Base-by-base conservation (phyloP, 2,888 invertebrate genomes). In the Eretmocerus hayati region DNA sequence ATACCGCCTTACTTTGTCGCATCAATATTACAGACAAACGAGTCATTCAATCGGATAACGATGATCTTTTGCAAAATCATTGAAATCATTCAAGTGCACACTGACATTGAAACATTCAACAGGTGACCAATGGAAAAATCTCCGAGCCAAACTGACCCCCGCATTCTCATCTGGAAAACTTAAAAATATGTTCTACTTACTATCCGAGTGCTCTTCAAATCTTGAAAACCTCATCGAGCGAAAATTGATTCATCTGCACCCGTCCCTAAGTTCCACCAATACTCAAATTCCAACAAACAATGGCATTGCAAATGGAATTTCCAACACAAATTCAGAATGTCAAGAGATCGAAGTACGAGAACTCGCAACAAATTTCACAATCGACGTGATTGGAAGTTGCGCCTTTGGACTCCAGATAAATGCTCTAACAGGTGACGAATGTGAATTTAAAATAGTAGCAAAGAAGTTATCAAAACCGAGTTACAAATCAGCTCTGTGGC, bases 161-260 rank as follows among this genome's bases (percentile, higher is more conserved):
- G 71, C 73, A 2, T 77, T 78, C 56, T 74, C 76, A 2, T 72
- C 75, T 1, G 73, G 73, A 19, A 77, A 75, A 56, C 67, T 78
- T 48, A 75, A 73, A 57, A 63, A 61, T 35, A 74, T 76, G 74
- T 73, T 73, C 55, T 63, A 67, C 37, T 61, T 73, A 9, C 58
- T 75, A 37, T 61, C 53, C 21, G 68, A 71, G 40, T 75, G 74
- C 53, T 62, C 67, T 13, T 60, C 66, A 31, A 65, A 69, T 42
- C 63, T 75, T 31, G 56, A 62, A 31, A 56, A 57, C 18, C 59
- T 67, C 41, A 62, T 73, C 36, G 57, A 58, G 16, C 44, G 57
- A 8, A 40, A 21, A 30, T 45, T 32, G 32, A n/a, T n/a, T n/a
- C 37, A 39, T 2, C 18, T 50, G 3, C 21, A 30, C 1, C 20